phyloP scores from a whole-genome alignment of 2,797 vertebrate species.

The Synaphobranchus kaupii region DNA sequence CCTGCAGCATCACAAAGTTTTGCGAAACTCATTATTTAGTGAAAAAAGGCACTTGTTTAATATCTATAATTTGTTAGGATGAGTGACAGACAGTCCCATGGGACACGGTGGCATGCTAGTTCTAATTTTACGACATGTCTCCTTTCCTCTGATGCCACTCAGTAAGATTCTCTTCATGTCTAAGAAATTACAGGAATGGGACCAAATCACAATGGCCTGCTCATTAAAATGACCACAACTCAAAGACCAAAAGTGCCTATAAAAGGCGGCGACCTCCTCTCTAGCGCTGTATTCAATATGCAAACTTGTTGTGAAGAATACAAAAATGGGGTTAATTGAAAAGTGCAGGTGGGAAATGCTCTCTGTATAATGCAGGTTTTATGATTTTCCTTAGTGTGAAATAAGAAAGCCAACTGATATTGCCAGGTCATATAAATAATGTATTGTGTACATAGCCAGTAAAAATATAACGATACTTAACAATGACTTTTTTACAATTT shows the following conservation, averaged over 20 bases:
- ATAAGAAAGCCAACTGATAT: background rate
- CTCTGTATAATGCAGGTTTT: background rate
- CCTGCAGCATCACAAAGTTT: conserved; percentile 43
- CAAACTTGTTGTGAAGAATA: background rate
- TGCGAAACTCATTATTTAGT: conserved; percentile 54
- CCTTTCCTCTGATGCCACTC: background rate
- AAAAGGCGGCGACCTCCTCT: background rate
- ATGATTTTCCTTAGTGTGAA: background rate
- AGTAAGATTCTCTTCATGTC: background rate
- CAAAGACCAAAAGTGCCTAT: background rate
- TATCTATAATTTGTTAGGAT: background rate
- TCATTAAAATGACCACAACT: background rate
- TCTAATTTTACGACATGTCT: background rate
- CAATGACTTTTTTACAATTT: background rate
- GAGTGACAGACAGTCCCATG: background rate
- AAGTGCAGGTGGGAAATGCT: background rate
- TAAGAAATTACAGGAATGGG: background rate
- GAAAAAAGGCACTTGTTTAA: conserved; percentile 34
- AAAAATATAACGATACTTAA: background rate
- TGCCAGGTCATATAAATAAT: background rate
- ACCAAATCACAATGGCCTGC: background rate
- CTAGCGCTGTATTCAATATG: background rate
- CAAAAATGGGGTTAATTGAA: background rate
- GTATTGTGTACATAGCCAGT: background rate
- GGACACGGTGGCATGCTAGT: background rate